Evolutionary conservation across 1,140 invertebrate genomes (phyloP).

Genomic region (Globodera rostochiensis): DNA sequence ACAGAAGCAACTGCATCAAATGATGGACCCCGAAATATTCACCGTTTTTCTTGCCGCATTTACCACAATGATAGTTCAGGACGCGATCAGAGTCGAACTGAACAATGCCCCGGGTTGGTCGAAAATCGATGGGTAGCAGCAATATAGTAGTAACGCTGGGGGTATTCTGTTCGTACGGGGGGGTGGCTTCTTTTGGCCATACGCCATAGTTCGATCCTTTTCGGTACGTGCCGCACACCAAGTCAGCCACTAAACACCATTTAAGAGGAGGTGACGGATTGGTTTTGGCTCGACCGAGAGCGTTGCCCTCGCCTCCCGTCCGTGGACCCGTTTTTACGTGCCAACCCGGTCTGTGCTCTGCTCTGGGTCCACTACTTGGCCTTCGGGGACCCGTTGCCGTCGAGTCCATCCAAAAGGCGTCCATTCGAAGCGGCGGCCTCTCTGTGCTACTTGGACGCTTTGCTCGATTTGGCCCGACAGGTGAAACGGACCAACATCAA

Average conservation of each 20-base stretch:
- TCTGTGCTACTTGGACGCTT: conserved; percentile 19
- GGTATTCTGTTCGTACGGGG: too few relatives aligned
- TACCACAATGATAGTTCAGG: conserved; percentile 34
- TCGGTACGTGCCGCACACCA: not conserved
- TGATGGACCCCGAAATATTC: conserved; percentile 34
- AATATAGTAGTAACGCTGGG: too few relatives aligned
- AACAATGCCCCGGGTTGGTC: conserved; percentile 25
- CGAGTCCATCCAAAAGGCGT: conserved; percentile 22
- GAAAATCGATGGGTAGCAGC: too few relatives aligned
- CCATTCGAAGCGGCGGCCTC: not conserved
- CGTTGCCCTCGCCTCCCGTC: not conserved
- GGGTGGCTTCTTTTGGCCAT: too few relatives aligned
- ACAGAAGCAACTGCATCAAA: not conserved
- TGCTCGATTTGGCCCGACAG: conserved; percentile 13
- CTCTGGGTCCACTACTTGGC: conserved; percentile 34
- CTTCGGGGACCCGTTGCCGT: conserved; percentile 10
- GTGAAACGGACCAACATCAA: not conserved
- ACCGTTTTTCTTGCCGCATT: conserved; percentile 46
- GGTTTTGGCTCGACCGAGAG: conserved; percentile 17
- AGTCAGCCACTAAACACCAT: not conserved
- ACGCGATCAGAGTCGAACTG: conserved; percentile 44
- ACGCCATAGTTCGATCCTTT: too few relatives aligned
- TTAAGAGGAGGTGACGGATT: conserved; percentile 31
- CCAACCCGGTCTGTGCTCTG: conserved; percentile 24
- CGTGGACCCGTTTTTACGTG: conserved; percentile 22